Base-by-base conservation (phyloP, 92 coral and sea anemone genomes). In the Palythoa grandiflora region DNA sequence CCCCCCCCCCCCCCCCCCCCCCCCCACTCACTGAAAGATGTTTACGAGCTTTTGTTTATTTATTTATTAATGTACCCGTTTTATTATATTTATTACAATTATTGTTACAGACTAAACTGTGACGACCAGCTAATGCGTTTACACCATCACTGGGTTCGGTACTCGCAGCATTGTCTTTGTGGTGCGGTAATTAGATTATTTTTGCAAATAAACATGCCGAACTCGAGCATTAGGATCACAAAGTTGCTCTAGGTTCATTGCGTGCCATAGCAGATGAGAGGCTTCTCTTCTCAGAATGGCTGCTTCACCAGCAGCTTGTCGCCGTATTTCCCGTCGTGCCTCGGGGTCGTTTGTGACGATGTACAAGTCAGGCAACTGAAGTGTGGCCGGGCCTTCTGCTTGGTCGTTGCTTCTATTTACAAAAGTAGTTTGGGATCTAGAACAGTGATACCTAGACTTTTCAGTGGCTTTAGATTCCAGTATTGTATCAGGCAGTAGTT, bases 231-330 rank as follows among this genome's bases (percentile, higher is more conserved):
- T 93, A 6, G 92, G 94, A 76, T 96, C 98, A 79, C 98, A 95
- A 54, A 96, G 83, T 75, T 94, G 89, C 85, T 96, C 99, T 90
- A 96, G 78, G 85, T 96, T 88, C 94, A 92, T 94, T 16, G 99
- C 99, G 65, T 90, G 88, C 87, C 91, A 93, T 65, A 96, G 75
- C 93, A 95, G 88, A 9, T 79, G 90, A 6, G 98, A 96, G 3
- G 99, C 99, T 75, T 96, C 94, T 74, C 99, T 74, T 78, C 99
- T 93, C 75, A 96, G 88, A n/a, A 92, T 87, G 72, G 99, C 96
- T 12, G 98, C 99, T 73, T 93, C 93, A 1, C 94, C 91, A 0
- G 98, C 98, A 5, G 98, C 98, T 51, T 83, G 92, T 68, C 81
- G 92, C 63, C 83, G 94, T 35, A 91, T 80, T 52, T 91, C 94